A percentile compares a stretch with the other conserved stretches of the same genome.
These are phyloP conservation scores for Tympanuchus pallidicinctus DNA, from an alignment of 2,113 vertebrate species.

Conservation along the genomic window DNA sequence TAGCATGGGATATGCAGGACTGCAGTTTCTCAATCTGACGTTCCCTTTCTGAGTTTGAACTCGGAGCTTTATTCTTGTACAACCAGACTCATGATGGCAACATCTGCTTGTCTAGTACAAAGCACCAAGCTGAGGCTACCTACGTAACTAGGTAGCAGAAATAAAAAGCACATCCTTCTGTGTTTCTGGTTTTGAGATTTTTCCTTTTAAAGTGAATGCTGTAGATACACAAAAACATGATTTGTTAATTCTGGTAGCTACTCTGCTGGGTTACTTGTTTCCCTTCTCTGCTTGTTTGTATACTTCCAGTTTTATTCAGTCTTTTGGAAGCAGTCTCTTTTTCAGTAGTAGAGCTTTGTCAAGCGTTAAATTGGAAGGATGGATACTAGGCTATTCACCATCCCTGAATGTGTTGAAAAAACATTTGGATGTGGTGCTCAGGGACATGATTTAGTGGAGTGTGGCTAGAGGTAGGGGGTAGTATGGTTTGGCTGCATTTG, in stretches of 20 bases:
- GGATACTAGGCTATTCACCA: neutral
- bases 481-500: no score
- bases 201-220: neutral
- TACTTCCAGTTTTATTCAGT: neutral
- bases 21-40: neutral
- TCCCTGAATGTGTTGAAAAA: no score
- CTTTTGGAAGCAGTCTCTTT: neutral
- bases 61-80: neutral
- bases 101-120: slow-evolving; percentile 5
- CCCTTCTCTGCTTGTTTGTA: neutral
- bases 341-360: neutral
- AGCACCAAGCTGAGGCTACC: neutral
- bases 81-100: neutral
- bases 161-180: neutral
- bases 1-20: neutral
- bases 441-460: no score
- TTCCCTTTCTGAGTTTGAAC: neutral
- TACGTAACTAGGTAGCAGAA: neutral
- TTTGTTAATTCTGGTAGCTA: neutral
- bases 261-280: neutral
- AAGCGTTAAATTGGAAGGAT: neutral
- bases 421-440: no score
- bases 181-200: neutral
- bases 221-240: neutral
- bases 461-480: no score